phyloP scores from a whole-genome alignment of 1,140 invertebrate species.

The Hormaphis cornu region DNA sequence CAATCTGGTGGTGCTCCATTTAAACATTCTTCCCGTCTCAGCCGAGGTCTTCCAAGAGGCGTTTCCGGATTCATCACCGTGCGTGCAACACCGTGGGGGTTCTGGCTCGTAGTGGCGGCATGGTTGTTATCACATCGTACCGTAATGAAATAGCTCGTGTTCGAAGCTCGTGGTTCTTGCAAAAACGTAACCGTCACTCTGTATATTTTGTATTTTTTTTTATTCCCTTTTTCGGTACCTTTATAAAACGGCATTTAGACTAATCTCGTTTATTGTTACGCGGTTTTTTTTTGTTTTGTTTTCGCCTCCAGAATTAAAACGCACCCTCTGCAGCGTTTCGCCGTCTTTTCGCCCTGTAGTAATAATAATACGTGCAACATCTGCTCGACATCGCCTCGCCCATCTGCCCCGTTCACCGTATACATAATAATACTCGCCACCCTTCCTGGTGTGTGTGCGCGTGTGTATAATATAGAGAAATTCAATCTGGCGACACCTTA shows the following conservation, averaged over 20 bases:
- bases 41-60: too few relatives aligned
- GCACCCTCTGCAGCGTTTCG: background rate
- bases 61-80: too few relatives aligned
- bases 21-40: too few relatives aligned
- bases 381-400: constrained; percentile 10
- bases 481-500: constrained; percentile 24
- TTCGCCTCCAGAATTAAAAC: constrained; percentile 14
- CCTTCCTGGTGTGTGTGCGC: background rate
- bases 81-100: too few relatives aligned
- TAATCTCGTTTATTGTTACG: background rate
- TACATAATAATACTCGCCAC: background rate
- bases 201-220: background rate
- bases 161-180: background rate
- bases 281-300: background rate
- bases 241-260: constrained; percentile 15
- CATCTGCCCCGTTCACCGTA: background rate
- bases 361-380: constrained; percentile 28
- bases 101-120: too few relatives aligned
- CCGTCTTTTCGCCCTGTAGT: constrained; percentile 8
- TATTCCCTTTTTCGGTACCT: background rate
- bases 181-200: background rate
- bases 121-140: background rate
- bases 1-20: too few relatives aligned
- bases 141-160: background rate
- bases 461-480: background rate